Evolutionary conservation across 1,140 invertebrate genomes (phyloP).

Genomic region (Pseudobourletiella spinata): DNA sequence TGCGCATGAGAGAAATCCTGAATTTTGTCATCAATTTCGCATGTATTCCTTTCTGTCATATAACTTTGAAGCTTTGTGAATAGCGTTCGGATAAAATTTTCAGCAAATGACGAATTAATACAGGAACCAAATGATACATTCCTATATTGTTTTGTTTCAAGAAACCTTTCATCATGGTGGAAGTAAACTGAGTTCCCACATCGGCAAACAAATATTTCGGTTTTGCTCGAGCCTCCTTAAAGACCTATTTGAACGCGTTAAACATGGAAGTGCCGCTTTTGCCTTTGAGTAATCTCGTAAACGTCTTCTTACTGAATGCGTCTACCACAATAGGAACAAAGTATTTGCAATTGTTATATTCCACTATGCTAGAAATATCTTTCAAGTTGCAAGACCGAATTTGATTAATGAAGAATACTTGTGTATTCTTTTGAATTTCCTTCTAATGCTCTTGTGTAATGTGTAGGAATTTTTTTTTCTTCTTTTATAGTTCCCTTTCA

Average conservation of each 20-base stretch:
- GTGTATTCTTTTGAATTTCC: not conserved
- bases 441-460: not conserved
- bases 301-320: not conserved
- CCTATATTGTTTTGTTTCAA: not conserved
- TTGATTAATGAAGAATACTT: not conserved
- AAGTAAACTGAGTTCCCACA: not conserved
- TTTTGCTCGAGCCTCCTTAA: not conserved
- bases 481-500: not conserved
- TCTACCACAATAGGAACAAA: not conserved
- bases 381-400: not conserved
- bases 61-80: not conserved
- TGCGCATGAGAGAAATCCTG: not conserved
- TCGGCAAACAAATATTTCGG: not conserved
- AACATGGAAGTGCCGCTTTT: not conserved
- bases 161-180: not conserved
- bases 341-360: not conserved
- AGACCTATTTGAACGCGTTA: not conserved
- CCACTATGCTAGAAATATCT: not conserved
- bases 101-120: not conserved
- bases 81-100: not conserved
- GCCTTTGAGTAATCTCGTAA: not conserved
- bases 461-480: not conserved
- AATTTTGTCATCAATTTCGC: not conserved
- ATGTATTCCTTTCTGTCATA: not conserved
- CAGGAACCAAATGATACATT: not conserved